Base-by-base conservation (phyloP, 1,140 invertebrate genomes). In the Papilio polyxenes region DNA sequence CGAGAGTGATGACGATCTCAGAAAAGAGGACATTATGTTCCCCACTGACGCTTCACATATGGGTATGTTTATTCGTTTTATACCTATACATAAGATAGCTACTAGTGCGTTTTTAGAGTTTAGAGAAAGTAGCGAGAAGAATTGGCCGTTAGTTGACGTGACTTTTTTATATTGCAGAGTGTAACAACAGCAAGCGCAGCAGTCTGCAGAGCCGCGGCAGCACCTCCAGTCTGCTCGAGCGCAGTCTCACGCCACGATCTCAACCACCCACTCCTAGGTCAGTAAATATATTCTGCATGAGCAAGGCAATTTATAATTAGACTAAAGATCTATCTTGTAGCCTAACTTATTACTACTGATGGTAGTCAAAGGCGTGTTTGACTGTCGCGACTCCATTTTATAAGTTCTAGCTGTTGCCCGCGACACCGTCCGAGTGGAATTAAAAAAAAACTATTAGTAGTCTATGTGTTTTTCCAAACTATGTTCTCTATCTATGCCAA, bases 201-300 rank as follows among this genome's bases (percentile, higher is more conserved):
- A 98, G 97, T 91, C 97, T 98, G 94, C 98, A 98, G 93, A 98
- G 97, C 93, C 96, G 98, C 83, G 97, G 97, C 88, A 98, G 97
- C 93, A 98, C 97, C 76, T 98, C 97, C 85, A 98, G 97, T 94
- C 94, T 98, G 89, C 94, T 97, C 84, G 97, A 97, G 92, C 95
- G 96, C 91, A 98, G 97, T 92, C 96, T 97, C 92, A 97, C 97
- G 87, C 97, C 97, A 87, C 95, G 97, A 95, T 98, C 97, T 95
- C 97, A 98, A 95, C 97, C 97, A 89, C 97, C 97, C 91, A 98
- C 97, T 90, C 97, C 97, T 90, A 97, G 97, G 96, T 97, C 94
- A 86, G 91, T 87, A 75, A 75, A 31, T 20, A 80, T 2, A 31
- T 2, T 31, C 23, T 31, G 23, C 23, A 31, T 31, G 23, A 1